Evolutionary conservation across 1,140 invertebrate species (phyloP), one percentile per base, ranked within the genome.

Genomic region (Musca domestica): DNA sequence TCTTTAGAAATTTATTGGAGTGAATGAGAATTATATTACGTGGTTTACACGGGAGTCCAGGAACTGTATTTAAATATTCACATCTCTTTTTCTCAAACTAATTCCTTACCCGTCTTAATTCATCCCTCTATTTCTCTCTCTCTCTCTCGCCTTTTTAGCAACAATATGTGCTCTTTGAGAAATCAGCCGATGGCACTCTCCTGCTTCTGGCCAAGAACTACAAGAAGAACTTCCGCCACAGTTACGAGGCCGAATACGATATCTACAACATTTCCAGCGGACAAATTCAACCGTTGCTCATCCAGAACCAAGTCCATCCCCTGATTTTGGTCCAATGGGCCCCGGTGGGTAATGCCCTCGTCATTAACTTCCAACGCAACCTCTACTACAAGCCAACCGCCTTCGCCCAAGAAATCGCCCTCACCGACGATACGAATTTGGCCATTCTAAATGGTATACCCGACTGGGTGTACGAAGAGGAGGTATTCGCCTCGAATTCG

Each of bases 381-480:
- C 84, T 97, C 54, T 96, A 91, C 77, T 94, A 93, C 64, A 82
- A 87, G 64, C 82, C 81, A 64, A 80, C 83, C 34, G 77, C 73
- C 19, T 52, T 72, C 17, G 74, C 69, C 0, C 20, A 75, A 6
- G 74, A 84, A 23, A 81, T 85, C 22, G 80, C 83, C 70, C 73
- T 94, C 7, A 93, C 92, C 1, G 81, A 71, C 9, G 87, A 87
- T 67, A 88, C 88, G 1, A 77, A 84, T 5, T 78, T 82, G 0
- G 87, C 85, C 14, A 83, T 95, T 71, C 93, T 90, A 77, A 95
- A 96, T 78, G 90, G 90, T 64, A 84, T 91, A 63, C 85, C 89
- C 10, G 90, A 92, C 72, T 92, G 90, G 90, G 89, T 91, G 17
- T 92, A 91, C 73, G 90, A 92, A 87, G 95, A 98, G 89, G 95